A percentile compares a stretch with the other conserved stretches of the same genome.
phyloP scores from a whole-genome alignment of 1,140 invertebrate species.

The Psix sp. region DNA sequence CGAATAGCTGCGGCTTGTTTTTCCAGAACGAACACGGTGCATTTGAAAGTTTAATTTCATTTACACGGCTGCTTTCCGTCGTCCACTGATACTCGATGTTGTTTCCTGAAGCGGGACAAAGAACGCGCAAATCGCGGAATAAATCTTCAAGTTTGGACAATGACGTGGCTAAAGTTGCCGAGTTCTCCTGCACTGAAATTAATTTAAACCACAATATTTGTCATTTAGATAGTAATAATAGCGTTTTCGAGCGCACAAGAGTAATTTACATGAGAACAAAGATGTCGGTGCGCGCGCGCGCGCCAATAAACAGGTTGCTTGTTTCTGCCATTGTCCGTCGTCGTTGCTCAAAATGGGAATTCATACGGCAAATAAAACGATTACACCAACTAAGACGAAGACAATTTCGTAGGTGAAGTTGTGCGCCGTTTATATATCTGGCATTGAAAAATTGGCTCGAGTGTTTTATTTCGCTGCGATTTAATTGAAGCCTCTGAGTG shows the following conservation, averaged over 20 bases:
- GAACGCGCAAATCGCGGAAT: no score
- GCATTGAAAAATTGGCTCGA: conserved; percentile 2
- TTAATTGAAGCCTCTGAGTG: conserved; percentile 18
- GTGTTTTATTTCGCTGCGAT: background rate
- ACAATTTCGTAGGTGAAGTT: no score
- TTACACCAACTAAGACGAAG: no score
- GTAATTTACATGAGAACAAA: conserved; percentile 40
- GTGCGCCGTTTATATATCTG: background rate
- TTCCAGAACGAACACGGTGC: no score
- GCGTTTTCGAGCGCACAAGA: conserved; percentile 23
- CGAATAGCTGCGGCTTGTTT: no score
- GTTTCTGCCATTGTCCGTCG: conserved; percentile 20
- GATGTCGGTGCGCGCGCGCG: conserved; percentile 6
- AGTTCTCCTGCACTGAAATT: conserved; percentile 9
- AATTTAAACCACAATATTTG: conserved; percentile 27
- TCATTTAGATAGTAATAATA: conserved; percentile 33
- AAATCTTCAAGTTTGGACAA: background rate
- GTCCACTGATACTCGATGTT: background rate
- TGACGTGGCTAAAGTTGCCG: background rate
- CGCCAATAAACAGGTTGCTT: conserved; percentile 17
- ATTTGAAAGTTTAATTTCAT: no score
- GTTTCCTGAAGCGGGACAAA: background rate
- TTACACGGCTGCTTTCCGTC: background rate
- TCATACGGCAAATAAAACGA: conserved; percentile 13
- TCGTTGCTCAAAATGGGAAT: conserved; percentile 2